Base-by-base conservation (phyloP, 2,797 vertebrate species). In the Caiman crocodilus region DNA sequence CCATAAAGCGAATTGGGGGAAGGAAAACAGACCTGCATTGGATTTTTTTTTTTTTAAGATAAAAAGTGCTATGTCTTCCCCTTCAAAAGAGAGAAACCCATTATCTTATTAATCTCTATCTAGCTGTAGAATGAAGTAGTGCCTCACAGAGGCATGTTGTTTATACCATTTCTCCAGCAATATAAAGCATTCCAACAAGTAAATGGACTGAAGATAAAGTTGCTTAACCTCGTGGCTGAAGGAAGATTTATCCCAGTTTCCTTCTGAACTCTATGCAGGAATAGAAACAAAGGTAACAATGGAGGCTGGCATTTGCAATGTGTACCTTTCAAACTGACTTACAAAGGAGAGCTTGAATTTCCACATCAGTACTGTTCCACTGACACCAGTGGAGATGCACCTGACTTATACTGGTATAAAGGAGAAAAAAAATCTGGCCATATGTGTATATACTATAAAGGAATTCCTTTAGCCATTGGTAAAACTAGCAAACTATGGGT, bases 191-290 rank as follows among this genome's bases (percentile, higher is more conserved):
- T 20, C 71, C 42, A 16, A 17, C 84, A 30, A 65, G 55, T 90
- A 88, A 94, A 71, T 84, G 89, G 93, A 50, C 14, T 73, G 26
- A 50, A 14, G 50, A 42, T 25, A 73, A 95, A 94, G 88, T 18
- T 80, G 74, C 90, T 79, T 12, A 73, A 59, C 4, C 2, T 2
- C 7, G 79, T 73, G 58, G 89, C 56, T n/a, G 30, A 18, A 69
- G 65, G 35, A 9, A 57, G 6, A 35, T 76, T 50, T 5, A 71
- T 65, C 50, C 50, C 55, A 35, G 35, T 13, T 76, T 57, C 26
- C 12, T 11, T n/a, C 55, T n/a, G 28, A 6, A 4, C 50, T 18
- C 4, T n/a, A 2, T 50, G 55, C 6, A 2, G 25, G 60, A 8
- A 25, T 11, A 23, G 60, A 26, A 26, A 61, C 4, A 21, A 26